These are phyloP conservation scores for Ctenodactylus gundi DNA, from an alignment of 2,113 vertebrate genomes.

Conservation along the genomic window DNA sequence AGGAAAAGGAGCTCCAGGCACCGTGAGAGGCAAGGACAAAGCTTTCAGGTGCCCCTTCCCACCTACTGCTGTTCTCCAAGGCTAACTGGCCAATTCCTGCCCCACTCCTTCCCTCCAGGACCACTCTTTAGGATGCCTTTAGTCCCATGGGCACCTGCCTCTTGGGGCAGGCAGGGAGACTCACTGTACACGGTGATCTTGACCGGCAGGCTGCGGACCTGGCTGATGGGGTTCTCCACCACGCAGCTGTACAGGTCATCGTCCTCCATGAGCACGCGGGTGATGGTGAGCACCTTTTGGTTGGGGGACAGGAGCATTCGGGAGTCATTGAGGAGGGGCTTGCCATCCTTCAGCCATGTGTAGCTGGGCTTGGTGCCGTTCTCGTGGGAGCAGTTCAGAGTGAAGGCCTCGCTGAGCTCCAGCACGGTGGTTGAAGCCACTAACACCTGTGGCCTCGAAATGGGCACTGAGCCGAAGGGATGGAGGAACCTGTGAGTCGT, in stretches of 20 bases:
- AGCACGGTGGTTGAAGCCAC: constrained; percentile 91
- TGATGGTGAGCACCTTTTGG: constrained; percentile 94
- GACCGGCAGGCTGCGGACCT: constrained; percentile 88
- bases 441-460: constrained; percentile 91
- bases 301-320: constrained; percentile 91
- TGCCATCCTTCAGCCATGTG: constrained; percentile 94
- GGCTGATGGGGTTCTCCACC: constrained; percentile 95
- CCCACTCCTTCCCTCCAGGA: background rate
- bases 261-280: constrained; percentile 90
- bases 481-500: constrained; percentile 12
- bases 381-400: constrained; percentile 94
- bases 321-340: constrained; percentile 90
- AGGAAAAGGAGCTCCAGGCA: background rate
- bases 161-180: constrained; percentile 55
- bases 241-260: constrained; percentile 93
- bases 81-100: background rate
- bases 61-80: background rate
- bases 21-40: background rate
- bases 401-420: constrained; percentile 93
- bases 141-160: background rate
- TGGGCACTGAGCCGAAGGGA: constrained; percentile 84
- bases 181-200: constrained; percentile 96
- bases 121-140: background rate
- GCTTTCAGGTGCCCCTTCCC: background rate
- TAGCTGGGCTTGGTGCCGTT: constrained; percentile 94